Base-by-base conservation (phyloP, 2,888 invertebrate genomes). In the Phengaris arion region DNA sequence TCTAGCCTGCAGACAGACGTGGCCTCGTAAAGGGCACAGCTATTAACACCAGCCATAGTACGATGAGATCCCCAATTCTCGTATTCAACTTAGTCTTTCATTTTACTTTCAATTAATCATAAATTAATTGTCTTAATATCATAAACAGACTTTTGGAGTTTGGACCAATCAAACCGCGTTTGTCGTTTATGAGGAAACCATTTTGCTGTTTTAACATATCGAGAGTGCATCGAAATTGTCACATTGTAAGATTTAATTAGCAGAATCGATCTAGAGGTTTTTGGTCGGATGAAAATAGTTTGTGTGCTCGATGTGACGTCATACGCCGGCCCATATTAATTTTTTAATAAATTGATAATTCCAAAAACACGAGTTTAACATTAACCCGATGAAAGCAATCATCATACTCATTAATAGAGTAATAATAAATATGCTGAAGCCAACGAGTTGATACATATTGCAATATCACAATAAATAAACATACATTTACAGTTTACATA, bases 301-400 rank as follows among this genome's bases (percentile, higher is more conserved):
- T 35, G 12, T 13, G 10, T 10, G 10, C 45, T 10, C 52, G 12
- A 1, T 9, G 22, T 64, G 64, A 64, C 64, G 64, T 64, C 64
- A 64, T 12, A 5, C 52, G 35, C 35, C 64, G 35, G 64, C 64
- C 45, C 35, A 6, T 12, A 64, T 64, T 64, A 64, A 64, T 64
- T 64, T 64, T 35, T 64, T 45, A 5, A 64, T 64, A 64, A 64
- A 64, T 35, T 12, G 12, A 10, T 64, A 64, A 64, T 64, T 45
- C 64, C 12, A 64, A 64, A 64, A 64, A 64, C 64, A 64, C 13
- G 35, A 2, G 35, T 35, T 64, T 45, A 64, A 35, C 64, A 64
- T 64, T 64, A 45, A 64, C 35, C 35, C 35, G 64, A 35, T 13
- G 7, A 64, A 64, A 64, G 64, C 64, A 64, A 64, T 64, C 64